Evolutionary conservation across 2,888 invertebrate species (phyloP), one percentile per base, ranked within the genome.

Genomic region (Hedychridium roseum): DNA sequence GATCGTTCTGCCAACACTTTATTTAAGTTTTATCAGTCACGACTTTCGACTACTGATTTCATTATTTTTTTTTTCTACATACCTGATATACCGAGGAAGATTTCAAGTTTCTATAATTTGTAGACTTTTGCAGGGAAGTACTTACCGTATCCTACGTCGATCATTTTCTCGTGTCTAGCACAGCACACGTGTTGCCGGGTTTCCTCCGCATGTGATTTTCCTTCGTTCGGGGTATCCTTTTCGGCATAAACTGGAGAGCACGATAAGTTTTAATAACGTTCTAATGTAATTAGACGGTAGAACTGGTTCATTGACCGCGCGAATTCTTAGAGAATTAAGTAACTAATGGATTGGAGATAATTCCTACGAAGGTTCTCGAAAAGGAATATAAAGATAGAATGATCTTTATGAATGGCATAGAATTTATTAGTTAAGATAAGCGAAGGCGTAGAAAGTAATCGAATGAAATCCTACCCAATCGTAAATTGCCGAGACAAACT

Each of bases 91-190:
- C 16, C 7, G n/a, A 20, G 1, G 12, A 35, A 5, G 16, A 15
- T 9, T 46, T 3, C 16, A n/a, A 21, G 6, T 17, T 43, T 48
- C 11, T 12, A 3, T n/a, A 32, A 39, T 12, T 32, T 2, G n/a
- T n/a, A n/a, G n/a, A n/a, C n/a, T n/a, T n/a, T n/a, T n/a, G n/a
- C n/a, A n/a, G n/a, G n/a, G n/a, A n/a, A n/a, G n/a, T 31, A 65
- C 73, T 74, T 54, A 71, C 78, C 78, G 50, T 74, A 68, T 41
- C 78, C 78, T 26, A 76, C 70, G 44, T 70, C 70, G 30, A 74
- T 63, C 54, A 71, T 70, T 60, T 68, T 76, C 49, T 71, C 70
- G 34, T 78, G 73, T 45, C 72, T 71, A 4, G 76, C 74, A 38
- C 78, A 78, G 54, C 78, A 78, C 6, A 54, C 35, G 26, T 61